Percentiles rank a stretch among this genome's conserved stretches.
These are phyloP conservation scores for Parasteatoda lunata DNA, from an alignment of 2,888 invertebrate genomes.

Conservation along the genomic window DNA sequence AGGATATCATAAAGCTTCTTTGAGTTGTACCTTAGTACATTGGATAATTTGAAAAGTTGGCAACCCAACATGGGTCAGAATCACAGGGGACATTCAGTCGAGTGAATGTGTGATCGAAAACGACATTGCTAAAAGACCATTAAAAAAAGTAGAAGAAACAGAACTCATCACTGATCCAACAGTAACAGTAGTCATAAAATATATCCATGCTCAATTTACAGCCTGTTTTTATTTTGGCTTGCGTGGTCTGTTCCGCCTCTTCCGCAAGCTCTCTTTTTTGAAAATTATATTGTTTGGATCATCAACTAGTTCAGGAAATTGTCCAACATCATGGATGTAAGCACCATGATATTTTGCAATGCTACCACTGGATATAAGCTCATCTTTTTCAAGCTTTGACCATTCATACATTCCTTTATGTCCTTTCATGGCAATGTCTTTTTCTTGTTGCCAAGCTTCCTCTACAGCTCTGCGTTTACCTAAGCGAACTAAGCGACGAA, in stretches of 20 bases:
- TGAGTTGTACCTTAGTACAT: constrained; percentile 62
- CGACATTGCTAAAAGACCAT: constrained; percentile 55
- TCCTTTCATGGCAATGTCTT: constrained; percentile 79
- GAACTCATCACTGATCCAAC: constrained; percentile 20
- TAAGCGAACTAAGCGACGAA: constrained; percentile 89
- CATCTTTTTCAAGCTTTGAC: constrained; percentile 94
- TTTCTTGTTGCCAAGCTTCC: constrained; percentile 94
- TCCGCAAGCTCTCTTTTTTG: constrained; percentile 76
- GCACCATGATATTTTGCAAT: constrained; percentile 94
- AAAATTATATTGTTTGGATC: constrained; percentile 95
- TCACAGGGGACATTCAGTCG: constrained; percentile 63
- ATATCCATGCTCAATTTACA: not conserved
- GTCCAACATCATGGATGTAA: constrained; percentile 90
- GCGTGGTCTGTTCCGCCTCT: constrained; percentile 67
- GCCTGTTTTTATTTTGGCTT: constrained; percentile 63
- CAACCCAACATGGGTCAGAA: constrained; percentile 69
- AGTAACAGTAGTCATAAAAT: constrained; percentile 56
- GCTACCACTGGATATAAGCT: constrained; percentile 88
- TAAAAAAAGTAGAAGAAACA: constrained; percentile 38
- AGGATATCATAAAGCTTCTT: constrained; percentile 64
- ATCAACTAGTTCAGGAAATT: constrained; percentile 93
- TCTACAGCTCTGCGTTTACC: constrained; percentile 89
- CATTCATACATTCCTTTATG: constrained; percentile 81
- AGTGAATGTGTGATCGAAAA: constrained; percentile 61
- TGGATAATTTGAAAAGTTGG: constrained; percentile 58